Conservation (phyloP, 2,797 vertebrate species). For the Bradypus variegatus region DNA sequence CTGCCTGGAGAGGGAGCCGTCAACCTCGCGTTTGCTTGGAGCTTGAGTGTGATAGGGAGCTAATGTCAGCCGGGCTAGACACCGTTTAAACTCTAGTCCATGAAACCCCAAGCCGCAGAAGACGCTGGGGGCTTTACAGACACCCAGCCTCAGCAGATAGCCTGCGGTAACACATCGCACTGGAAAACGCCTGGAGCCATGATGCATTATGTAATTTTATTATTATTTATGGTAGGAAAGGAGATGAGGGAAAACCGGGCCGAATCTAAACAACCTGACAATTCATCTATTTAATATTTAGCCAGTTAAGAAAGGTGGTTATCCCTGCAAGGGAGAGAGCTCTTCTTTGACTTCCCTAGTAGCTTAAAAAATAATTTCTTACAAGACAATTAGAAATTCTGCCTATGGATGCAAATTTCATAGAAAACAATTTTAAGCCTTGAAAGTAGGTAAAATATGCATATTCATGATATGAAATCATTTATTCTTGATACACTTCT, state of each 20-base stretch:
- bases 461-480: constrained; percentile 65
- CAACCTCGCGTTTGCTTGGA: constrained; percentile 33
- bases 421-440: constrained; percentile 68
- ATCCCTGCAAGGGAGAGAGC: constrained; percentile 52
- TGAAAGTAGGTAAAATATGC: constrained; percentile 72
- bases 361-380: constrained; percentile 64
- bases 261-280: constrained; percentile 61
- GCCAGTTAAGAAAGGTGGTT: constrained; percentile 58
- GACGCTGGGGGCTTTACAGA: constrained; percentile 60
- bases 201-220: constrained; percentile 61
- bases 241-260: constrained; percentile 51
- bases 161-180: constrained; percentile 47
- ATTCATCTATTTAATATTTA: constrained; percentile 67
- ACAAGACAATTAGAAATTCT: constrained; percentile 55
- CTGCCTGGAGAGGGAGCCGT: constrained; percentile 33
- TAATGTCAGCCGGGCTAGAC: constrained; percentile 47
- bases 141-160: constrained; percentile 65
- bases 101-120: constrained; percentile 63
- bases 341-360: constrained; percentile 49
- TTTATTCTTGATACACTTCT: constrained; percentile 77
- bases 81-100: constrained; percentile 61
- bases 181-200: constrained; percentile 58
- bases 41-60: constrained; percentile 44
- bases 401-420: constrained; percentile 55
- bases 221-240: constrained; percentile 51